These are phyloP conservation scores for Ceyx cyanopectus DNA, from an alignment of 2,113 vertebrate genomes.

Conservation along the genomic window DNA sequence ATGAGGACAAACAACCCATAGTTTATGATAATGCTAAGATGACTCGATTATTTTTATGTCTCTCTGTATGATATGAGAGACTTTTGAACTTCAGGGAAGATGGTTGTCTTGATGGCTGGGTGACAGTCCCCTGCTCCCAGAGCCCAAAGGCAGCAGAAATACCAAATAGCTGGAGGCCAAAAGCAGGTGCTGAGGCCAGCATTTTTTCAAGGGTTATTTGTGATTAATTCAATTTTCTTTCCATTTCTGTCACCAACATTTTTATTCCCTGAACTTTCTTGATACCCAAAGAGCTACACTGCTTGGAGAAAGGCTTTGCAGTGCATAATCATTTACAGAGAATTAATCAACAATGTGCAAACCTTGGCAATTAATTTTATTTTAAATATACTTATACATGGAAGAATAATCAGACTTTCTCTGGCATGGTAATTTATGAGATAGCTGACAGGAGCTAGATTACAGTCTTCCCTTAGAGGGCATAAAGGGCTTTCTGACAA, in stretches of 20 bases:
- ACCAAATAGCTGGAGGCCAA: accelerated
- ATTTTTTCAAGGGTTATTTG: neutral
- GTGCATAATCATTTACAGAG: neutral
- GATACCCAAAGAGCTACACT: neutral
- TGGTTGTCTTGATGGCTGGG: neutral
- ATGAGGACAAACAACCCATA: neutral
- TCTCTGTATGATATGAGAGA: neutral
- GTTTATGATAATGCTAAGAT: neutral
- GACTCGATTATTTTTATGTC: neutral
- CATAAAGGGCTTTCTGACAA: constrained; percentile 3
- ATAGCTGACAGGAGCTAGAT: neutral
- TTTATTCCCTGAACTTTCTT: neutral
- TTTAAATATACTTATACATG: constrained; percentile 13
- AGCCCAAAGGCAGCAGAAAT: neutral
- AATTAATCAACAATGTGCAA: neutral
- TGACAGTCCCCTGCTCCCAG: neutral
- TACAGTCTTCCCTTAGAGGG: neutral
- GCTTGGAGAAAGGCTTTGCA: neutral
- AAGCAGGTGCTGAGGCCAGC: neutral
- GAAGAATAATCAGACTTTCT: neutral
- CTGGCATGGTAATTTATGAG: neutral
- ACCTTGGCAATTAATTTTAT: neutral
- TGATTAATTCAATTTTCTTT: neutral
- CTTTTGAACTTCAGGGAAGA: neutral
- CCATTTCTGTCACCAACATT: neutral